These are phyloP conservation scores for Tangara arthus DNA, from an alignment of 2,797 vertebrate species.

Conservation along the genomic window DNA sequence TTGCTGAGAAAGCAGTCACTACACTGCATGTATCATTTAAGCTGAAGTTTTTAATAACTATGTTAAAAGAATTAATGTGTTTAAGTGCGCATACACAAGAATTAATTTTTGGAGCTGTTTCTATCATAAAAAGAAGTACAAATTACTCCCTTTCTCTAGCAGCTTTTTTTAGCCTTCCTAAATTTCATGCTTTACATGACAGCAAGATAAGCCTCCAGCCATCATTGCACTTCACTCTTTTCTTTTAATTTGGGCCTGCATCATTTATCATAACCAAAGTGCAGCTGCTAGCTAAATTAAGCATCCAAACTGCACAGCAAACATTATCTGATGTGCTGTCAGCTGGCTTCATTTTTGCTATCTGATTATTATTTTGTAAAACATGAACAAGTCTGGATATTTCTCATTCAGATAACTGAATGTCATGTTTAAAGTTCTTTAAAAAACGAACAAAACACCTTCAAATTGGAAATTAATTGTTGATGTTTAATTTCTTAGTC, in stretches of 20 bases:
- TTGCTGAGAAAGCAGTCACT: not conserved
- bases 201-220: not conserved
- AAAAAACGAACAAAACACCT: not conserved
- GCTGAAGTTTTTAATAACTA: not conserved
- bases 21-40: not conserved
- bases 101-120: slow-evolving; percentile 2
- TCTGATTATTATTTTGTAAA: not conserved
- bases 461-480: not conserved
- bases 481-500: not conserved
- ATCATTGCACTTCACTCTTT: not conserved
- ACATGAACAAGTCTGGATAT: not conserved
- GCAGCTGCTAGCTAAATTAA: slow-evolving; percentile 33
- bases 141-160: not conserved
- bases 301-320: not conserved
- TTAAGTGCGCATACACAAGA: not conserved
- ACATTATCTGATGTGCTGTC: not conserved
- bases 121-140: not conserved
- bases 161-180: not conserved
- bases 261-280: slow-evolving; percentile 1
- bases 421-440: not conserved
- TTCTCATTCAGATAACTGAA: not conserved
- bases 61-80: not conserved
- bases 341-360: not conserved
- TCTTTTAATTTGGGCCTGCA: slow-evolving; percentile 1
- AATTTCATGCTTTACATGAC: not conserved